Percentiles rank a stretch among this genome's conserved stretches.
Conservation (phyloP, 2,113 vertebrate genomes). For the Rhodinocichla rosea region DNA sequence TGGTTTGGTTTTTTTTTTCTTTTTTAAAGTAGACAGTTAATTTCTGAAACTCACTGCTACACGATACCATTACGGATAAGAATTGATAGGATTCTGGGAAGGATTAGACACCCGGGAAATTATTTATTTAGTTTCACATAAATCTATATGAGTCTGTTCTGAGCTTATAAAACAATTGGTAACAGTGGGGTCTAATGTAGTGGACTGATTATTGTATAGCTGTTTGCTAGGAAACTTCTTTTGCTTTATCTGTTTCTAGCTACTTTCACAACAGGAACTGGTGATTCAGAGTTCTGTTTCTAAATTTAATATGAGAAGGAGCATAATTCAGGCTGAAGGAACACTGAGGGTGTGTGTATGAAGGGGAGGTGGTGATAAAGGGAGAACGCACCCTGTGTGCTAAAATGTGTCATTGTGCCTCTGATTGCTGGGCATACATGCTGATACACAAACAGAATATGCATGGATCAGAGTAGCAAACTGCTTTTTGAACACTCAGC, state of each 20-base stretch:
- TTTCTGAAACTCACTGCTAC: not conserved
- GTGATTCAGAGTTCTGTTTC: conserved; percentile 44
- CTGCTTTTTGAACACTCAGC: not conserved
- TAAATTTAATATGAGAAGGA: conserved; percentile 30
- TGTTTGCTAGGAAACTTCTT: conserved; percentile 5
- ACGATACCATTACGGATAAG: not conserved
- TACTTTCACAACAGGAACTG: conserved; percentile 27
- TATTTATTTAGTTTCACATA: not conserved
- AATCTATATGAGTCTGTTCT: not conserved
- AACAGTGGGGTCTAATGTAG: not conserved
- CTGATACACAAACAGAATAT: not conserved
- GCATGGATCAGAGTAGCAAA: not conserved
- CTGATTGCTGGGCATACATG: not conserved
- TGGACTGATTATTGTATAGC: not conserved
- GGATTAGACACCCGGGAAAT: not conserved
- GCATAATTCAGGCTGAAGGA: not conserved
- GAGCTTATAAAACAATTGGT: not conserved
- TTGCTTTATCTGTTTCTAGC: conserved; percentile 15
- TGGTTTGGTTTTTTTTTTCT: fast-evolving
- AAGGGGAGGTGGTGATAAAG: conserved; percentile 1
- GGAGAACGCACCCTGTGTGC: not conserved
- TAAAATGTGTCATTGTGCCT: not conserved
- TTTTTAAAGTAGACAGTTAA: not conserved
- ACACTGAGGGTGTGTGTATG: not conserved
- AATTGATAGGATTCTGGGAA: not conserved